Conservation (phyloP, 2,113 vertebrate species). For the Cynocephalus volans region DNA sequence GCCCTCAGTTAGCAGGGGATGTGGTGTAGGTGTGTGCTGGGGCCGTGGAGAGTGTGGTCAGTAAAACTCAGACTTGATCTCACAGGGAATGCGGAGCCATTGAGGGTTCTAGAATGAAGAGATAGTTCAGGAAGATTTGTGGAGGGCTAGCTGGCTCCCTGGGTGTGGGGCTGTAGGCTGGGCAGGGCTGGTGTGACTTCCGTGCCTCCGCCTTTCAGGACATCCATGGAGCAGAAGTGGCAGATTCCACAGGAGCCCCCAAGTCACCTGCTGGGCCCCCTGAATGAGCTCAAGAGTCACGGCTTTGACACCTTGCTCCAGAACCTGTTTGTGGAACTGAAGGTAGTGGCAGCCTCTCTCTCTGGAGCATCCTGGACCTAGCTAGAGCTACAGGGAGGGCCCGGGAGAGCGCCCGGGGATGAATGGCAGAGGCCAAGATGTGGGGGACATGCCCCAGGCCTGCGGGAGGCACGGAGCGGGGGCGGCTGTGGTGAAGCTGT, state of each 20-base stretch:
- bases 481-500: background rate
- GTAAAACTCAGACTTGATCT: background rate
- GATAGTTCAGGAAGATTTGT: background rate
- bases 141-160: background rate
- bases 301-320: slow-evolving; percentile 89
- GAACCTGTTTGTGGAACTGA: slow-evolving; percentile 89
- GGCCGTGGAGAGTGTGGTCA: fast-evolving
- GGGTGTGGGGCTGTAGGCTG: background rate
- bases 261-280: slow-evolving; percentile 79
- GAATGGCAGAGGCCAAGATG: no score
- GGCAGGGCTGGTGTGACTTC: background rate
- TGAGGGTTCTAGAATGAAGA: background rate
- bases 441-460: background rate
- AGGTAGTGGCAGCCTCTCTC: slow-evolving; percentile 85
- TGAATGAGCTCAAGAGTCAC: slow-evolving; percentile 87
- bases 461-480: background rate
- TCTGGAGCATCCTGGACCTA: fast-evolving
- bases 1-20: background rate
- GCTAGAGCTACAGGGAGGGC: fast-evolving
- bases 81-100: background rate
- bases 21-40: no score
- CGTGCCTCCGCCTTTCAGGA: slow-evolving; percentile 84
- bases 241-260: background rate
- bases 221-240: slow-evolving; percentile 78
- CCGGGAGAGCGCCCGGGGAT: no score